Evolutionary conservation across 2,888 invertebrate genomes (phyloP), one percentile per base, ranked within the genome.

Genomic region (Malacosoma neustria): DNA sequence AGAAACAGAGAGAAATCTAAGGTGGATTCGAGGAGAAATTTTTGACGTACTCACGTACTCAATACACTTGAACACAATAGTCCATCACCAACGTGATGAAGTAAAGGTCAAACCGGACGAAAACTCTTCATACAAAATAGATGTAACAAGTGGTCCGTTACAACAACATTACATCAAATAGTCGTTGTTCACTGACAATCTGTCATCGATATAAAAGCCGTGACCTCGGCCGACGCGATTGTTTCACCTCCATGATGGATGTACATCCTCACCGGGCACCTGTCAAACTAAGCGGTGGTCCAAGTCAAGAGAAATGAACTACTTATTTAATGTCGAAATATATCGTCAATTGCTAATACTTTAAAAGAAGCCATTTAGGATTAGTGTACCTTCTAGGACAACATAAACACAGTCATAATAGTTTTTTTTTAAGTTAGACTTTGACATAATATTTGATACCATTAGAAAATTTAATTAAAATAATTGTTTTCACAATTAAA

Each of bases 231-330:
- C 45, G 38, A 43, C 61, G 49, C 60, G 67, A 69, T 65, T 67
- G 68, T 66, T 67, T 65, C 55, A 49, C 45, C 50, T 38, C 34
- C 38, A 48, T 69, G 72, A 69, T 68, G 64, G 69, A 68, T 69
- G 63, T 47, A 47, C 47, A 46, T 59, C 54, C 54, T 56, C 57
- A 55, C 56, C 61, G 57, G 48, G 58, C 65, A 64, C 57, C 63
- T 67, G 65, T 64, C 67, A 58, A 49, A 35, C 35, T 48, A 37
- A 38, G 38, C 22, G n/a, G 33, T 14, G 43, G 40, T 14, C 1
- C 14, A 57, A 57, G 48, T 30, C n/a, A 43, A 11, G 5, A 53
- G 54, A 13, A n/a, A n/a, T n/a, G n/a, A n/a, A n/a, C n/a, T n/a
- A n/a, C n/a, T n/a, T n/a, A n/a, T n/a, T n/a, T n/a, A n/a, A n/a